Evolutionary conservation across 1,140 invertebrate genomes (phyloP).

Genomic region (Atta cephalotes): DNA sequence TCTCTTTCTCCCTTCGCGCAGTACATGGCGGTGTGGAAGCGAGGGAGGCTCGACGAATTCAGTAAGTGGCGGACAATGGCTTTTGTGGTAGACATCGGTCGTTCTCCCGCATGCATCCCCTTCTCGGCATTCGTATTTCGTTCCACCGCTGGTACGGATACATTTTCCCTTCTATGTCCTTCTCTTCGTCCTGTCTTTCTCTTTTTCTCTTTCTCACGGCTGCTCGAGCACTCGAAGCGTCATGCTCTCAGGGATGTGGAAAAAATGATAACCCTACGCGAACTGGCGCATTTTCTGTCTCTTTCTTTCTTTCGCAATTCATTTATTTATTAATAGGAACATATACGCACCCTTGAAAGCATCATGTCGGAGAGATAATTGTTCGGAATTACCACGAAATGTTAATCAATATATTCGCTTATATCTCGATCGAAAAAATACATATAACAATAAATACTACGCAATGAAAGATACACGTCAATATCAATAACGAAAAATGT

Average conservation of each 20-base stretch:
- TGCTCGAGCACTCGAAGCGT: slow-evolving; percentile 34
- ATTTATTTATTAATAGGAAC: slow-evolving; percentile 63
- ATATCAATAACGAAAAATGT: not conserved
- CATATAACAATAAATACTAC: not conserved
- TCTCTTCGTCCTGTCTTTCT: not conserved
- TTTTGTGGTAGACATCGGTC: slow-evolving; percentile 82
- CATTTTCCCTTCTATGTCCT: slow-evolving; percentile 51
- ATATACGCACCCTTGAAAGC: slow-evolving; percentile 24
- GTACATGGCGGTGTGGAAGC: slow-evolving; percentile 52
- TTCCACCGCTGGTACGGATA: slow-evolving; percentile 61
- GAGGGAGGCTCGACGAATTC: slow-evolving; percentile 82
- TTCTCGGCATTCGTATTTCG: slow-evolving; percentile 67
- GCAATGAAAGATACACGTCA: too few species aligned
- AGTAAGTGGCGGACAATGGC: slow-evolving; percentile 86
- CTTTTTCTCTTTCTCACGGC: slow-evolving; percentile 40
- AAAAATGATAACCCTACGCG: slow-evolving; percentile 31
- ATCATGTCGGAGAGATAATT: slow-evolving; percentile 33
- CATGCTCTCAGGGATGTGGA: slow-evolving; percentile 35
- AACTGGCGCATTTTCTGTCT: not conserved
- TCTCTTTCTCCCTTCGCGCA: slow-evolving; percentile 68
- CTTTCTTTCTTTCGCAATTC: slow-evolving; percentile 32
- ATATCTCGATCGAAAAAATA: not conserved
- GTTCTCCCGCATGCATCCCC: slow-evolving; percentile 62
- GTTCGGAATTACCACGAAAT: not conserved
- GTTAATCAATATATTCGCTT: not conserved